A percentile compares a stretch with the other conserved stretches of the same genome.
These are phyloP conservation scores for Caerostris darwini DNA, from an alignment of 1,140 invertebrate species.

Conservation along the genomic window DNA sequence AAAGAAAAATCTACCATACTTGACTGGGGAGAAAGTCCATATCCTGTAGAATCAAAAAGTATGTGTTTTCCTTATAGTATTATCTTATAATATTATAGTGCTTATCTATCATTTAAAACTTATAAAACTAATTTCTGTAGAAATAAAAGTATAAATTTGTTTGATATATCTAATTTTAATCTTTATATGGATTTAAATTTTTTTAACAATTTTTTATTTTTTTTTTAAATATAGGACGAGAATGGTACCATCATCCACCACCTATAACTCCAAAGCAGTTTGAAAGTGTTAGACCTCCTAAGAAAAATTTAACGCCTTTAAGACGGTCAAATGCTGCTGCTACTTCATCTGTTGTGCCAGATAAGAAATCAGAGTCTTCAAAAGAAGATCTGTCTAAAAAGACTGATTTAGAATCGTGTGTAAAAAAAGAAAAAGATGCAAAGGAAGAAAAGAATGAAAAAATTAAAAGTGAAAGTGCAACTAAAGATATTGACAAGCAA, in stretches of 20 bases:
- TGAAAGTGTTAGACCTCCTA: slow-evolving; percentile 80
- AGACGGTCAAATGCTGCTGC: slow-evolving; percentile 81
- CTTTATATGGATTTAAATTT: no score
- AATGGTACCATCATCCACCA: slow-evolving; percentile 79
- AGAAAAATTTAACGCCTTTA: slow-evolving; percentile 82
- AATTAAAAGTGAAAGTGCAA: slow-evolving; percentile 64
- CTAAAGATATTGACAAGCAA: slow-evolving; percentile 64
- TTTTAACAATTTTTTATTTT: not conserved
- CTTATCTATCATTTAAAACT: no score
- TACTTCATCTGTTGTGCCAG: slow-evolving; percentile 79
- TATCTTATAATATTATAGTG: not conserved
- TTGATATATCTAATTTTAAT: not conserved
- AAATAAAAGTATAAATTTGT: not conserved
- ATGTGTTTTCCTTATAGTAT: not conserved
- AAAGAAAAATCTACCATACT: slow-evolving; percentile 77
- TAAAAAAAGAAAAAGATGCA: slow-evolving; percentile 78
- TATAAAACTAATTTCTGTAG: not conserved
- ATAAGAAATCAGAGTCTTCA: slow-evolving; percentile 81
- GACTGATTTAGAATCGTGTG: slow-evolving; percentile 59
- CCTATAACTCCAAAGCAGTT: slow-evolving; percentile 82
- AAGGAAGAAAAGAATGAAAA: slow-evolving; percentile 78
- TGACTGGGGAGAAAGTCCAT: slow-evolving; percentile 79
- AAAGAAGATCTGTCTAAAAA: slow-evolving; percentile 79
- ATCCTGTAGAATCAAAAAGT: slow-evolving; percentile 76
- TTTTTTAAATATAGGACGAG: slow-evolving; percentile 52